phyloP scores from a whole-genome alignment of 64 coral and sea anemone genomes.

The Hydrozoanthus tunicans region DNA sequence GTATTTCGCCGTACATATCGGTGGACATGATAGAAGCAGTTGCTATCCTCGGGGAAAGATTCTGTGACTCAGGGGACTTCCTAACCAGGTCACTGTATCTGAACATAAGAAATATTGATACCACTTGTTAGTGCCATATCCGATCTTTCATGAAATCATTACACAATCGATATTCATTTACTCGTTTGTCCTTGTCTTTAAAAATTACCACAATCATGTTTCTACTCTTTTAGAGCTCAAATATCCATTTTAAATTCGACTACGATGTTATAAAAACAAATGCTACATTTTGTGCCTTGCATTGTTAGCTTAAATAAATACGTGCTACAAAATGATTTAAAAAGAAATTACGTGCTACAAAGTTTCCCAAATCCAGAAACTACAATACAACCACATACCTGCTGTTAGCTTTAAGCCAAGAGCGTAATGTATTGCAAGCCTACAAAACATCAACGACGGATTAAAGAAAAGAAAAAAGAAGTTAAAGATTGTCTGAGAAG shows the following conservation, averaged over 20 bases:
- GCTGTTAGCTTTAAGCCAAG: conserved; percentile 82
- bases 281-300: too few relatives aligned
- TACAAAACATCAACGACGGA: neutral
- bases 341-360: neutral
- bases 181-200: too few relatives aligned
- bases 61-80: conserved; percentile 23
- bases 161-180: too few relatives aligned
- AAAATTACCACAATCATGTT: too few relatives aligned
- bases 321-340: neutral
- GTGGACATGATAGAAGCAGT: conserved; percentile 88
- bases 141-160: too few relatives aligned
- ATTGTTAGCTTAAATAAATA: neutral
- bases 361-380: neutral
- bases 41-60: conserved; percentile 41
- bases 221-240: too few relatives aligned
- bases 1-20: conserved; percentile 95
- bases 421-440: conserved; percentile 86
- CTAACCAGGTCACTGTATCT: conserved; percentile 81
- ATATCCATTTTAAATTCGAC: too few relatives aligned
- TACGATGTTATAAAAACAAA: too few relatives aligned
- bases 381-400: conserved; percentile 61
- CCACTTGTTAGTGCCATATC: too few relatives aligned
- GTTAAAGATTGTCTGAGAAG: too few relatives aligned
- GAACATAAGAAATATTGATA: neutral
- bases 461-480: too few relatives aligned